Percentiles rank a stretch among this genome's conserved stretches.
Evolutionary conservation across 2,888 invertebrate genomes (phyloP).

Genomic region (Dryocosmus kuriphilus): DNA sequence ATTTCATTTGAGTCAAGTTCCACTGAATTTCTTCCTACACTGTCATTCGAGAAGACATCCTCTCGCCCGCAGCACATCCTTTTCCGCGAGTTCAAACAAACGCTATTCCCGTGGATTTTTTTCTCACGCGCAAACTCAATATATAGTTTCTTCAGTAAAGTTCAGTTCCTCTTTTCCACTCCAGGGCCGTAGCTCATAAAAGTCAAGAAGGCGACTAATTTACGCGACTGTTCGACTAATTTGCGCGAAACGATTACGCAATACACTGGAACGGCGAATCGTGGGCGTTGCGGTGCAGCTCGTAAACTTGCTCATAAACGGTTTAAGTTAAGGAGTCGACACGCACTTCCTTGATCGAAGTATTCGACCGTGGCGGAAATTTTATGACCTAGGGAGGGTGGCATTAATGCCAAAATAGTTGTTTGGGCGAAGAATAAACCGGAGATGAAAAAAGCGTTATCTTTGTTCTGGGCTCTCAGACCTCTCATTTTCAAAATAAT

Average conservation of each 20-base stretch:
- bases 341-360: constrained; percentile 18
- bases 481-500: constrained; percentile 18
- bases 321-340: constrained; percentile 31
- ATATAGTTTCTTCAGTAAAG: not conserved
- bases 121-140: not conserved
- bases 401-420: not conserved
- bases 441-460: constrained; percentile 1
- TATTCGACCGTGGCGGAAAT: constrained; percentile 35
- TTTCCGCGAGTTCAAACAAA: constrained; percentile 18
- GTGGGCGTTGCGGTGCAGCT: constrained; percentile 59
- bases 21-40: constrained; percentile 14
- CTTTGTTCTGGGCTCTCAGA: not conserved
- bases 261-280: constrained; percentile 49
- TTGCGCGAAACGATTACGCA: constrained; percentile 54
- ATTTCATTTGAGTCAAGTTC: constrained; percentile 29
- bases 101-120: not conserved
- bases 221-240: constrained; percentile 56
- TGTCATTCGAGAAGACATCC: constrained; percentile 8
- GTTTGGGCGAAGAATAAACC: not conserved
- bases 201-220: constrained; percentile 54
- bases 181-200: constrained; percentile 49
- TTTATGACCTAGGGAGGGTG: not conserved
- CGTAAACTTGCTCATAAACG: constrained; percentile 62
- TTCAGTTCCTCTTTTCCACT: constrained; percentile 27
- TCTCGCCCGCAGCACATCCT: constrained; percentile 11